Base-by-base conservation (phyloP, 2,797 vertebrate genomes). In the Acridotheres tristis region DNA sequence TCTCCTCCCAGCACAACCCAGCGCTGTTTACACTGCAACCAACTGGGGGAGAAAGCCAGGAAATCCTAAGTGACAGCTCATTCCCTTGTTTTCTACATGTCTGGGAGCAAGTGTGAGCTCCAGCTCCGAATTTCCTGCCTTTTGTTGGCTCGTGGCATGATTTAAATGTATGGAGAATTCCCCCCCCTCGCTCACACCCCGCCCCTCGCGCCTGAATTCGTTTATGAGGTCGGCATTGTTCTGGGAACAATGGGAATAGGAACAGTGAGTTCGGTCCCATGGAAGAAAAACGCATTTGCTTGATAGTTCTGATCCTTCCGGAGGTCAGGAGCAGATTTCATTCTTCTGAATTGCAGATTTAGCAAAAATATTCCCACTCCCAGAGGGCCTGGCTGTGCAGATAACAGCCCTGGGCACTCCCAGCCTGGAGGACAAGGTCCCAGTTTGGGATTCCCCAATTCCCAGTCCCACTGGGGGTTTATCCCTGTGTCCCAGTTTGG, bases 251-350 rank as follows among this genome's bases (percentile, higher is more conserved):
- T 85, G 89, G 96, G 76, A 67, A 95, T 91, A 85, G 95, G 97
- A 97, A 96, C 96, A 96, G 94, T 85, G 34, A 97, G 96, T 96
- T 97, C 82, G 40, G 96, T 96, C 96, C 94, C 96, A 96, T 91
- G 96, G 96, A 96, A 96, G 96, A 97, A 87, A 96, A 96, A 93
- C 13, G 68, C 85, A 34, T 93, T 92, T 82, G 93, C 93, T 89
- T 91, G 93, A 96, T 96, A 86, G 97, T 88, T 94, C 91, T 93
- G 88, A 95, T 96, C 96, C 94, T 97, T 97, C 97, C 94, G 93
- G 97, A 97, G 96, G 96, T 97, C 96, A 96, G 95, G 80, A 97
- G 22, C 90, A 90, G 89, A 87, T 95, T 96, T 95, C 83, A 73
- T 95, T 94, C 95, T 94, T 83, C 80, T 63, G 91, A 96, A 96